Conservation (phyloP, 2,888 invertebrate genomes). For the Thymelicus lineola region DNA sequence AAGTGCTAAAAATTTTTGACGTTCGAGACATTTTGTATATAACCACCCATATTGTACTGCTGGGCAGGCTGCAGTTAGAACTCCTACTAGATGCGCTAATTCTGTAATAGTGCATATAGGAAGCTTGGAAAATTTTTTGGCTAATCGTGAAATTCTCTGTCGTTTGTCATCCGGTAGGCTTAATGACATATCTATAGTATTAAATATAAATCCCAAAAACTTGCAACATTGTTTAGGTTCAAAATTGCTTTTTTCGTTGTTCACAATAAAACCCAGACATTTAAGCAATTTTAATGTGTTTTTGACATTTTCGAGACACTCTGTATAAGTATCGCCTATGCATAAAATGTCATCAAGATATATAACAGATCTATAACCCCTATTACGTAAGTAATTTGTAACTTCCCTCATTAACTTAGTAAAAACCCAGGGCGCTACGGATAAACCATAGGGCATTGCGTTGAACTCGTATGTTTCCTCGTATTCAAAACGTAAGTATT, state of each 20-base stretch:
- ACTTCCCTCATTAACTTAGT: slow-evolving; percentile 36
- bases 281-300: no score
- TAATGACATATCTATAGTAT: no score
- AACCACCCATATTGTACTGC: slow-evolving; percentile 41
- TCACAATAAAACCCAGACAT: no score
- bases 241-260: no score
- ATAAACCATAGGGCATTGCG: slow-evolving; percentile 37
- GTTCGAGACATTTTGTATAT: slow-evolving; percentile 40
- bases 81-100: slow-evolving; percentile 41
- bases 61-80: slow-evolving; percentile 43
- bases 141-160: slow-evolving; percentile 9
- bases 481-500: no score
- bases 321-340: no score
- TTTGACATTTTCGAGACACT: no score
- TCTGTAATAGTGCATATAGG: no score
- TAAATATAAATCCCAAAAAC: slow-evolving; percentile 34
- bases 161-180: slow-evolving; percentile 34
- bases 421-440: slow-evolving; percentile 22
- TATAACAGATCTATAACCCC: slow-evolving; percentile 32
- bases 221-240: slow-evolving; percentile 24
- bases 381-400: slow-evolving; percentile 18
- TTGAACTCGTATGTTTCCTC: slow-evolving; percentile 27
- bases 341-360: slow-evolving; percentile 39
- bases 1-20: slow-evolving; percentile 35
- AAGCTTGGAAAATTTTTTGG: slow-evolving; percentile 23